Conservation (phyloP, 2,888 invertebrate species). For the Drosophila sordidapex region DNA sequence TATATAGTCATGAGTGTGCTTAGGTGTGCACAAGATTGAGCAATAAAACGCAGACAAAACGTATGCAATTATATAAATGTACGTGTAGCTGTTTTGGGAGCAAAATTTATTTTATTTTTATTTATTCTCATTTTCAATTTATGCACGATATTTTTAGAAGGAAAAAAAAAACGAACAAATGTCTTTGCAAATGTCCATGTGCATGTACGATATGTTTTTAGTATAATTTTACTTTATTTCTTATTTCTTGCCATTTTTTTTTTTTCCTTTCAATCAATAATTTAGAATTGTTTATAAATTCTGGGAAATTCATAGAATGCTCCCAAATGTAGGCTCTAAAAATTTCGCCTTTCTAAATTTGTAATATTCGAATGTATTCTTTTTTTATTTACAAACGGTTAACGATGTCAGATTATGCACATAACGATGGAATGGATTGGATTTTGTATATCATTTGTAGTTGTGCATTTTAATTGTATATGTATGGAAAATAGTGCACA, state of each 20-base stretch:
- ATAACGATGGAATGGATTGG: not conserved
- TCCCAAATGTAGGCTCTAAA: constrained; percentile 2
- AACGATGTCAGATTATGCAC: not conserved
- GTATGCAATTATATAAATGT: constrained; percentile 23
- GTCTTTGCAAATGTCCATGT: constrained; percentile 11
- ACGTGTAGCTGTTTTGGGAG: not conserved
- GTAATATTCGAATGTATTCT: not conserved
- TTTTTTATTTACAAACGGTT: not conserved
- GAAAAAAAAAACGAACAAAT: constrained; percentile 6
- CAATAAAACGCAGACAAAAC: constrained; percentile 5
- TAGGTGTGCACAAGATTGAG: not conserved
- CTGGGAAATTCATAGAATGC: not conserved
- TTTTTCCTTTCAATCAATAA: not conserved
- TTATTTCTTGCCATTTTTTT: not conserved
- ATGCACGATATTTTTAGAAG: constrained; percentile 32
- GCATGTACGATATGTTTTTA: constrained; percentile 3
- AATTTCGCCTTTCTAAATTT: not conserved
- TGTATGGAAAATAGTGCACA: not conserved
- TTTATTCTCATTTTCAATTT: constrained; percentile 25
- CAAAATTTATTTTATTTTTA: constrained; percentile 25
- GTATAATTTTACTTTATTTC: not conserved
- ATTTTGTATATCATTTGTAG: not conserved
- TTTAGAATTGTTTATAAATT: not conserved
- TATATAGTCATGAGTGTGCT: not conserved
- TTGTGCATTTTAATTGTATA: not conserved